A percentile compares a stretch with the other conserved stretches of the same genome.
Conservation (phyloP, 53 echinoderm and acorn worm genomes). For the Hippasteria phrygiana region DNA sequence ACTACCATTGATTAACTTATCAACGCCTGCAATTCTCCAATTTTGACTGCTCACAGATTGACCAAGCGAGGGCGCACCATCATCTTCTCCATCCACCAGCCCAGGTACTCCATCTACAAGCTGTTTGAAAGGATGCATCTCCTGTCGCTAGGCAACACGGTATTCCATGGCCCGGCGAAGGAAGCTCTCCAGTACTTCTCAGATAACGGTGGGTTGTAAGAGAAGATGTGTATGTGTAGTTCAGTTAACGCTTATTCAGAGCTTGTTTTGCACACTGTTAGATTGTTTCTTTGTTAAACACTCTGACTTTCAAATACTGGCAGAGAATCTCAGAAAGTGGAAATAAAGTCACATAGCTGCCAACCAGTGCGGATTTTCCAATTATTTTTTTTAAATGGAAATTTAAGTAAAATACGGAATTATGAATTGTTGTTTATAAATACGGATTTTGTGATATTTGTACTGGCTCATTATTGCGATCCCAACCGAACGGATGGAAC, state of each 20-base stretch:
- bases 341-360: too few species aligned
- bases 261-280: neutral
- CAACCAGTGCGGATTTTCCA: too few species aligned
- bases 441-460: too few species aligned
- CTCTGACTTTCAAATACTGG: too few species aligned
- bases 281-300: neutral
- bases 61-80: constrained; percentile 77
- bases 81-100: constrained; percentile 87
- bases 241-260: neutral
- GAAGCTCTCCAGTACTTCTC: constrained; percentile 71
- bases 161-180: constrained; percentile 75
- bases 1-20: too few species aligned
- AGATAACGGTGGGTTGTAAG: constrained; percentile 35
- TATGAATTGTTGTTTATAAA: too few species aligned
- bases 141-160: constrained; percentile 68
- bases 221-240: neutral
- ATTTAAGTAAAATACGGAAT: too few species aligned
- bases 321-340: too few species aligned
- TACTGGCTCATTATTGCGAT: too few species aligned
- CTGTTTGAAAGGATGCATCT: constrained; percentile 84
- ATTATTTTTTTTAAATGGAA: too few species aligned
- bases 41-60: constrained; percentile 40
- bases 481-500: too few species aligned
- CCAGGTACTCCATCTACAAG: constrained; percentile 80
- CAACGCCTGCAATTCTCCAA: neutral